Evolutionary conservation across 1,140 invertebrate species (phyloP).

Genomic region (Drosophila fuyamai): DNA sequence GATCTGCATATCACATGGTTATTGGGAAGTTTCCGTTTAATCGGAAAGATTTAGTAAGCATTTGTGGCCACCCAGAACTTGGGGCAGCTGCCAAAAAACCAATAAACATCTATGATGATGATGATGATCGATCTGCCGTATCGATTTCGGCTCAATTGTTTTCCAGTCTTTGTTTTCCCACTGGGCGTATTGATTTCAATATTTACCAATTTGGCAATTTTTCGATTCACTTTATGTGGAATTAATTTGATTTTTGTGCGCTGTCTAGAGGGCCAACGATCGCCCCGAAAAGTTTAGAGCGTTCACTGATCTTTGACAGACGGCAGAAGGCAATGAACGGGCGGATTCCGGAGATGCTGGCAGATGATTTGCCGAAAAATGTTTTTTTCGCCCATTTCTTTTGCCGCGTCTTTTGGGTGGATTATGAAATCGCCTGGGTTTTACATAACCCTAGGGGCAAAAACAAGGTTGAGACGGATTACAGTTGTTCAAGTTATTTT

Average conservation of each 20-base stretch:
- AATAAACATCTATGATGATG: slow-evolving; percentile 21
- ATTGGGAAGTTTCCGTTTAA: slow-evolving; percentile 35
- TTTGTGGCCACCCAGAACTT: slow-evolving; percentile 22
- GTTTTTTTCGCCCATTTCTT: slow-evolving; percentile 26
- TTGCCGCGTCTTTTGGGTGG: slow-evolving; percentile 18
- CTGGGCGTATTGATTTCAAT: slow-evolving; percentile 64
- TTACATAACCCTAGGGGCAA: slow-evolving; percentile 41
- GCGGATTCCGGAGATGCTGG: slow-evolving; percentile 26
- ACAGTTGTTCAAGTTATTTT: neutral
- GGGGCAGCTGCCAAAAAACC: neutral
- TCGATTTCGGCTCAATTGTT: slow-evolving; percentile 37
- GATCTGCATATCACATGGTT: slow-evolving; percentile 36
- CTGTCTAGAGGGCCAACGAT: slow-evolving; percentile 63
- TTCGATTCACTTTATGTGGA: slow-evolving; percentile 37
- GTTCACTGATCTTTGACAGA: slow-evolving; percentile 73
- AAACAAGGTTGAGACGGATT: slow-evolving; percentile 13
- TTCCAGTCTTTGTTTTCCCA: slow-evolving; percentile 15
- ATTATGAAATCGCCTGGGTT: slow-evolving; percentile 55
- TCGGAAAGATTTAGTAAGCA: slow-evolving; percentile 11
- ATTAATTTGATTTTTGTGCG: slow-evolving; percentile 58
- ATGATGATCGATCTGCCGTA: slow-evolving; percentile 32
- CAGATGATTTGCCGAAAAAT: slow-evolving; percentile 58
- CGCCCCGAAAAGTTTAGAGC: slow-evolving; percentile 49
- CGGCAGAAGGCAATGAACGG: slow-evolving; percentile 69
- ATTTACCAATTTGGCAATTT: slow-evolving; percentile 68